Percentiles rank a stretch among this genome's conserved stretches.
Evolutionary conservation across 2,797 vertebrate genomes (phyloP).

Genomic region (Erethizon dorsatum): DNA sequence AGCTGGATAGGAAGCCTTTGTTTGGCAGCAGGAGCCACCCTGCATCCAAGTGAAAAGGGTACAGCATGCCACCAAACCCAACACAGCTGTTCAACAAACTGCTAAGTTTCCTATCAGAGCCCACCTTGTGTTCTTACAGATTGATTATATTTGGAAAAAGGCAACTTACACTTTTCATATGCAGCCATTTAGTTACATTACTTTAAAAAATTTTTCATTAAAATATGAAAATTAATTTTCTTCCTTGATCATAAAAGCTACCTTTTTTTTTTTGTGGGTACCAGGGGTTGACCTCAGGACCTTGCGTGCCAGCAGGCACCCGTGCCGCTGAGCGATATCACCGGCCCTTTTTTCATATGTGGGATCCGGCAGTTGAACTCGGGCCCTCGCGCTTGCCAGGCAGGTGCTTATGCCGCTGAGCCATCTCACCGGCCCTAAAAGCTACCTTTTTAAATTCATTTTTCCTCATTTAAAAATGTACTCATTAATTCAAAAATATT

Average conservation of each 20-base stretch:
- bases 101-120: background rate
- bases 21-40: background rate
- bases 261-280: background rate
- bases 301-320: too few relatives aligned
- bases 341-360: too few relatives aligned
- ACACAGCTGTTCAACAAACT: slow-evolving; percentile 37
- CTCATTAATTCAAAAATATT: slow-evolving; percentile 46
- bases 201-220: slow-evolving; percentile 47
- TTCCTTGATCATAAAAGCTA: slow-evolving; percentile 52
- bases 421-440: too few relatives aligned
- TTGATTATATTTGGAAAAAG: slow-evolving; percentile 40
- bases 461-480: background rate
- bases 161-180: slow-evolving; percentile 32
- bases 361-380: too few relatives aligned
- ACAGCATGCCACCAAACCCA: slow-evolving; percentile 10
- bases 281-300: too few relatives aligned
- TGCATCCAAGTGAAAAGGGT: slow-evolving; percentile 29
- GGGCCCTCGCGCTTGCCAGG: too few relatives aligned
- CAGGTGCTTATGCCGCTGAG: too few relatives aligned
- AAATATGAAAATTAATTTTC: slow-evolving; percentile 48
- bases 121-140: slow-evolving; percentile 9
- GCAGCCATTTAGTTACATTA: slow-evolving; percentile 46
- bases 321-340: too few relatives aligned
- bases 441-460: background rate
- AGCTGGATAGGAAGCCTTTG: slow-evolving; percentile 11